Base-by-base conservation (phyloP, 2,797 vertebrate genomes). In the Limosa lapponica region DNA sequence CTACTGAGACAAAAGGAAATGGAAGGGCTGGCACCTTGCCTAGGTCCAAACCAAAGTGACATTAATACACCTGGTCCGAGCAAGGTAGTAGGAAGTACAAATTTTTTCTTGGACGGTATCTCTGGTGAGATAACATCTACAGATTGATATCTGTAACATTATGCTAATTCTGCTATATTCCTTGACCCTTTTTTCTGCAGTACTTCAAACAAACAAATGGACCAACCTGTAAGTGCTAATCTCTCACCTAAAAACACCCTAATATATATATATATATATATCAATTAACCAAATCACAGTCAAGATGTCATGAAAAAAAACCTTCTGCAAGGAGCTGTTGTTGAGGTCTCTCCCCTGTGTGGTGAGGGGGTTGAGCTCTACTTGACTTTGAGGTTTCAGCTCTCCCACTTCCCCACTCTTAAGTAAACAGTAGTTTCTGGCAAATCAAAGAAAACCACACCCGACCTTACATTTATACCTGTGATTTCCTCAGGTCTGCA, bases 391-490 rank as follows among this genome's bases (percentile, higher is more conserved):
- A 80, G 87, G 59, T 87, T 96, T 92, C 87, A 71, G 59, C 34
- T 81, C 59, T 90, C 57, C 48, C 49, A 73, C 58, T 86, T 93
- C 58, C 79, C 39, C 13, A 55, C 43, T 58, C 82, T 93, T 94
- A 65, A 78, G 67, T 16, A 93, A 93, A 90, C 8, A 62, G 34
- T 51, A 72, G 37, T 41, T 95, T 81, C 66, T 86, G 67, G 66
- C 67, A 92, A 92, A 79, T 79, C 39, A 86, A 88, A 91, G 78
- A 92, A 74, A 94, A 91, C 51, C 77, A 90, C 83, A 87, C 59
- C 82, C 85, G 72, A 73, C 20, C 48, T 82, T 94, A 52, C 39
- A 75, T 82, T 95, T 73, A 75, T 93, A 94, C 65, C 48, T 94
- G 41, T 62, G 37, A 88, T 77, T 97, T 90, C 44, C 30, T 88